phyloP scores from a whole-genome alignment of 2,888 invertebrate genomes.

The Epistrophella euchroma region DNA sequence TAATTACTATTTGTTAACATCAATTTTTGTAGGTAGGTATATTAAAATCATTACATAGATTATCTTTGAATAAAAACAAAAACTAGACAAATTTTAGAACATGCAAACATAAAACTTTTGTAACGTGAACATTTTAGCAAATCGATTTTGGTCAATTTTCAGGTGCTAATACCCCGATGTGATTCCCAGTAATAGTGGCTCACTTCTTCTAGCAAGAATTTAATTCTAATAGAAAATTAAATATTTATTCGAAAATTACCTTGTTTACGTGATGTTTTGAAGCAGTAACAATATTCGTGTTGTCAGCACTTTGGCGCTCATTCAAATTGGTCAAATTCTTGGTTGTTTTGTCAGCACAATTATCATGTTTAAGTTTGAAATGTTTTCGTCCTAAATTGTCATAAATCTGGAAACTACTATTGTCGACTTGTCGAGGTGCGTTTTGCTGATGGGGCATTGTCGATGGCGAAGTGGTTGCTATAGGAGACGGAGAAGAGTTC shows the following conservation, averaged over 20 bases:
- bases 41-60: too few relatives aligned
- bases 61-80: too few relatives aligned
- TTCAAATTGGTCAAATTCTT: slow-evolving; percentile 80
- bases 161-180: neutral
- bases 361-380: slow-evolving; percentile 3
- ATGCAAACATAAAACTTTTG: too few relatives aligned
- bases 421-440: neutral
- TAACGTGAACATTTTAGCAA: neutral
- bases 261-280: slow-evolving; percentile 38
- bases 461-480: slow-evolving; percentile 48
- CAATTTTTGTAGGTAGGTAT: too few relatives aligned
- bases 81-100: too few relatives aligned
- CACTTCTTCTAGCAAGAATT: neutral
- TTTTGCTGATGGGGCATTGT: slow-evolving; percentile 38
- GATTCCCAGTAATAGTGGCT: neutral
- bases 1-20: too few relatives aligned
- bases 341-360: slow-evolving; percentile 75
- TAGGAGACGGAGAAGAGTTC: slow-evolving; percentile 48
- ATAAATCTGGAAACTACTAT: slow-evolving; percentile 39
- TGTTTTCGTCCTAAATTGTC: slow-evolving; percentile 36
- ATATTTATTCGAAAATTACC: slow-evolving; percentile 36
- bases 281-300: neutral
- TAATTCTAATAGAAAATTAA: slow-evolving; percentile 4
- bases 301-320: slow-evolving; percentile 77
- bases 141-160: neutral